These are phyloP conservation scores for Lutraria lutraria DNA, from an alignment of 2,888 invertebrate species.

Conservation along the genomic window DNA sequence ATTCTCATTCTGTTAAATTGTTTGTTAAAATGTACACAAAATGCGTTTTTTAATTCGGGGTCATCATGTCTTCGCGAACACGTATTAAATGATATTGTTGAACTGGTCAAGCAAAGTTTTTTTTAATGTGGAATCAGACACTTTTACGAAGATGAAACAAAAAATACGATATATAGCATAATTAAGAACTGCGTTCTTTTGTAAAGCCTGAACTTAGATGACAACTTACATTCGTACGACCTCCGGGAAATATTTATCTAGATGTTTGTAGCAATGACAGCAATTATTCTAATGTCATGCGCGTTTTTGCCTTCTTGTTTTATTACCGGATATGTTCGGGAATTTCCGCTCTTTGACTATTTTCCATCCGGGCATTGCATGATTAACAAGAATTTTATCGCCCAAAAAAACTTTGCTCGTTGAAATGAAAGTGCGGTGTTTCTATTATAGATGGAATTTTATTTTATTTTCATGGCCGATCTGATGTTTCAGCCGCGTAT, in stretches of 20 bases:
- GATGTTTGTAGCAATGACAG: no score
- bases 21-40: no score
- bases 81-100: background rate
- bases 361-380: background rate
- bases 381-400: background rate
- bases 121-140: no score
- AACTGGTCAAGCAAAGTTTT: background rate
- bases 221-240: no score
- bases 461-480: background rate
- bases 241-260: no score
- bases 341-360: background rate
- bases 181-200: no score
- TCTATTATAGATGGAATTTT: background rate
- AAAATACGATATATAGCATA: no score
- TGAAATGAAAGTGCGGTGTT: background rate
- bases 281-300: background rate
- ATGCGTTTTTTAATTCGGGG: no score
- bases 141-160: no score
- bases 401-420: background rate
- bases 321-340: conserved; percentile 4
- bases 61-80: no score
- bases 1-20: no score
- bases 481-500: background rate
- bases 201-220: no score
- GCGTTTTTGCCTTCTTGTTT: background rate